Evolutionary conservation across 2,797 vertebrate species (phyloP), one percentile per base, ranked within the genome.

Genomic region (Lemur catta): DNA sequence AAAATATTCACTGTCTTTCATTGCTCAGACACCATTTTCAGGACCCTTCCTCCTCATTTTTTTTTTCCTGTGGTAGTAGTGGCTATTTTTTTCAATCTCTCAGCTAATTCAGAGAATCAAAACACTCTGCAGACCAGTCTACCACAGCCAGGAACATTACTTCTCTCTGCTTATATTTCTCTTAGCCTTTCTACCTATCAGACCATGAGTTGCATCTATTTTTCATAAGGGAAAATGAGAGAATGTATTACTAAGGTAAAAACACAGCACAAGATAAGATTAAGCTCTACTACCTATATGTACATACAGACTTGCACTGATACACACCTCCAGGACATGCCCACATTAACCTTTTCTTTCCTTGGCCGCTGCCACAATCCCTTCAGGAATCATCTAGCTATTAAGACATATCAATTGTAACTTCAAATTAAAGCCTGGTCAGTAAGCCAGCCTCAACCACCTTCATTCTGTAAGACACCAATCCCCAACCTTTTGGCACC

Each of bases 1-100:
- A 97, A 98, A 97, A 97, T 96, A 97, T 93, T 96, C 97, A 86
- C 93, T 97, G 89, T 93, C 96, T 97, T 96, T 97, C 84, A 94
- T 95, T 95, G 55, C 96, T 96, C 96, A 97, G 76, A 80, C 84
- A 94, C 81, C 96, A 96, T 97, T 97, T 96, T 94, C 87, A 93
- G 79, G 89, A 96, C 92, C 89, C 84, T 91, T 96, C 50, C 63
- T 93, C 93, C 79, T 97, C 57, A 38, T 72, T 78, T 81, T 74
- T 88, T 88, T 84, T 46, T 26, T 12, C 67, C 38, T 43, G 7
- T 65, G 46, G 52, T 89, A 38, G 24, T 92, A 93, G 61, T 85
- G 76, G 24, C 67, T 96, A 41, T 55, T 86, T 94, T 93, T 87
- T 93, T 89, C 35, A 80, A 35, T 88, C 63, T 92, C 71, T 74